These are phyloP conservation scores for Lamellibrachia columna DNA, from an alignment of 2,888 invertebrate species.

Conservation along the genomic window DNA sequence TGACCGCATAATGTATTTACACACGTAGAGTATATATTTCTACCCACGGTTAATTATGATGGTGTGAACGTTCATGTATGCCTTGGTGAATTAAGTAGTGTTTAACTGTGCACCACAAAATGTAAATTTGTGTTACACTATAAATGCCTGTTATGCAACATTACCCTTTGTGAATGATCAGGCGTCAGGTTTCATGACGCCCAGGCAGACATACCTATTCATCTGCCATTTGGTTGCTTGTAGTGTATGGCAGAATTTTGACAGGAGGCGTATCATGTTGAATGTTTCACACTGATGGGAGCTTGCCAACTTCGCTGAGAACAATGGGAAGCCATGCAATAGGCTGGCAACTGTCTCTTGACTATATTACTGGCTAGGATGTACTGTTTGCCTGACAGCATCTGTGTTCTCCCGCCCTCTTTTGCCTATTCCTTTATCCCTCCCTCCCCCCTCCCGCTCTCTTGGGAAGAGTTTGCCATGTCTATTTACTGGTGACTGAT, in stretches of 20 bases:
- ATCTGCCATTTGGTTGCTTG: neutral
- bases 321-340: neutral
- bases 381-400: neutral
- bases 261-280: neutral
- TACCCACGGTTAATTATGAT: neutral
- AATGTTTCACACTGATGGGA: neutral
- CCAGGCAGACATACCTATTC: neutral
- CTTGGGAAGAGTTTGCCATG: neutral
- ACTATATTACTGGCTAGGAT: neutral
- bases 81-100: neutral
- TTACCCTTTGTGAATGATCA: neutral
- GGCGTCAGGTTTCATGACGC: neutral
- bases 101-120: neutral
- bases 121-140: neutral
- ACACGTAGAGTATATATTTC: slow-evolving; percentile 6
- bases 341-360: neutral
- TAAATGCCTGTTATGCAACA: neutral
- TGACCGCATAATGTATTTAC: neutral
- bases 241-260: neutral
- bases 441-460: neutral
- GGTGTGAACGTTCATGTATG: neutral
- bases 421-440: neutral
- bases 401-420: neutral
- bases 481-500: neutral
- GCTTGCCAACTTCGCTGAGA: neutral